Evolutionary conservation across 2,113 vertebrate genomes (phyloP).

Genomic region (Dascyllus trimaculatus): DNA sequence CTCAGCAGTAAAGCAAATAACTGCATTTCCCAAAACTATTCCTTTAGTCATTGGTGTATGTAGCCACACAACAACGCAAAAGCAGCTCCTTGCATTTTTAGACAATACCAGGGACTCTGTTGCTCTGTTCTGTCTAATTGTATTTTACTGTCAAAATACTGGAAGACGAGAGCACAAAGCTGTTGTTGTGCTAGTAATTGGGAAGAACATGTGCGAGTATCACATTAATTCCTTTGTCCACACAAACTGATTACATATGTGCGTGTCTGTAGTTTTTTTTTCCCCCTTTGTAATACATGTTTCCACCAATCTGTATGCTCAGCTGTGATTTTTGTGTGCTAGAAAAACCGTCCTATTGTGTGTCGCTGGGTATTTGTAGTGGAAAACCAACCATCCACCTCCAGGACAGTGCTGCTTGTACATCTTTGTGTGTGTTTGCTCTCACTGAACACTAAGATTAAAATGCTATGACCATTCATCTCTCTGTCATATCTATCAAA

Average conservation of each 20-base stretch:
- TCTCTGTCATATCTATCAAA: slow-evolving; percentile 65
- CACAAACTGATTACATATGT: neutral
- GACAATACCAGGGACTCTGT: no score
- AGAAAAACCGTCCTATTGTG: neutral
- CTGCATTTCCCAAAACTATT: neutral
- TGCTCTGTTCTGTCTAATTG: no score
- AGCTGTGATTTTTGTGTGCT: slow-evolving; percentile 10
- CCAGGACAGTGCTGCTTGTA: neutral
- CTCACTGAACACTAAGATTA: slow-evolving; percentile 31
- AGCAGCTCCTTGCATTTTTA: neutral
- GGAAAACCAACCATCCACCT: slow-evolving; percentile 7
- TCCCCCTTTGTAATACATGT: neutral
- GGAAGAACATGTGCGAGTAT: no score
- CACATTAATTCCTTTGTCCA: no score
- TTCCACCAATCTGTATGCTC: slow-evolving; percentile 10
- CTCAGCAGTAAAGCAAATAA: no score
- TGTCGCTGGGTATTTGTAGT: slow-evolving; percentile 4
- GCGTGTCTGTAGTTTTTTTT: neutral
- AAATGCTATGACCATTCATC: slow-evolving; percentile 56
- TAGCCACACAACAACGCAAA: neutral
- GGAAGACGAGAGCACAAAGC: no score
- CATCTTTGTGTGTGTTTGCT: slow-evolving; percentile 35
- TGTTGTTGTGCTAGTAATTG: no score
- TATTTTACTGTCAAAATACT: no score
- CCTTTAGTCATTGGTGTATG: neutral